Base-by-base conservation (phyloP, 37 sponge, comb jelly and placozoan species). In the Halisarca cf. caerulea region DNA sequence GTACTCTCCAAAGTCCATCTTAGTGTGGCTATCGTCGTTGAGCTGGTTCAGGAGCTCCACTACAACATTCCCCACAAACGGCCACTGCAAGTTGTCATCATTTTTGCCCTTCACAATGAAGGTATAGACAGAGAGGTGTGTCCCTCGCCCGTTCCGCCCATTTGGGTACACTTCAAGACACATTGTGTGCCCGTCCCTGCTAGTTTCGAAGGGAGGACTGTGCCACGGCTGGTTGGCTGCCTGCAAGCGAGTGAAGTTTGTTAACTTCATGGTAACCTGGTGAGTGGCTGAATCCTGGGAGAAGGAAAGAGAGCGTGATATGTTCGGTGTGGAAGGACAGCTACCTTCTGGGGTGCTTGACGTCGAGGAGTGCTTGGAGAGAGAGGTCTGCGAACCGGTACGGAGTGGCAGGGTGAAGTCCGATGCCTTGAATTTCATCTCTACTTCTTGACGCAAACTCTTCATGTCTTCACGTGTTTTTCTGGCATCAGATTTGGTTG, bases 51-150 rank as follows among this genome's bases (percentile, higher is more conserved):
- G 9, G 2, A 74, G 77, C 77, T 74, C 77, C 44, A 74, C 77
- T 44, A 40, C 42, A 7, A 74, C 77, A 11, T 74, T 42, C 2
- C 77, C 77, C 44, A 74, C 77, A 74, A 74, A 74, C 2, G 77
- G 77, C 77, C 77, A 74, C 42, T 4, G 42, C 1, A 74, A 17
- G 2, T 43, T 36, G 41, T 74, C 77, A 74, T 74, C 77, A 7
- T 74, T 74, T 44, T 74, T 74, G 41, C 77, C 77, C 9, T 74
- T 74, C 6, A 74, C 77, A 74, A 74, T 74, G 77, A 74, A 39
- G 17, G 36, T 37, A 40, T 74, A 74, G 9, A 74, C 77, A 1
- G 77, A 74, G 77, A 74, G 40, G 14, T 74, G 77, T 21, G 77
- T 74, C 6, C 44, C 77, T 2, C 18, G 77, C 15, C 77, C 77